These are phyloP conservation scores for Mastacembelus armatus DNA, from an alignment of 2,797 vertebrate genomes.

Conservation along the genomic window DNA sequence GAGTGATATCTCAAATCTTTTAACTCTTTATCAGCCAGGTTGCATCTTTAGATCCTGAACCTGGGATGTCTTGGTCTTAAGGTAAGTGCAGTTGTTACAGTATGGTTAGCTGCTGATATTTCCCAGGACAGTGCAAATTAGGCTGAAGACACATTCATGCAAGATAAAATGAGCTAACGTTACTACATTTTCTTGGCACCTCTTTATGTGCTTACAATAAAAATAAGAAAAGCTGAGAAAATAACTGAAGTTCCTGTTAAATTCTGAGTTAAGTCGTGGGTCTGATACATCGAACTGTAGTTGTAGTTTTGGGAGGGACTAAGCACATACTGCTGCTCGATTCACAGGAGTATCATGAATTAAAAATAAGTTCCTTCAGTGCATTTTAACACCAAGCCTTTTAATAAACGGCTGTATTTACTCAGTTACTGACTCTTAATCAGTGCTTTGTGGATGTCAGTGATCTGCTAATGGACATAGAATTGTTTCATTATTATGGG, in stretches of 20 bases:
- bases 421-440: too few species aligned
- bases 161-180: not conserved
- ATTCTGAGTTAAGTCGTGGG: not conserved
- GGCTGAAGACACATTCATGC: not conserved
- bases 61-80: not conserved
- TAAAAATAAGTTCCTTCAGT: too few species aligned
- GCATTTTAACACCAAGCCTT: too few species aligned
- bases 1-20: conserved; percentile 16
- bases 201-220: too few species aligned
- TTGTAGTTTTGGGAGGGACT: not conserved
- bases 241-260: not conserved
- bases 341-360: too few species aligned
- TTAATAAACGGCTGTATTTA: too few species aligned
- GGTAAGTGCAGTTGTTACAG: conserved; percentile 10
- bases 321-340: too few species aligned
- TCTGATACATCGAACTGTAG: not conserved
- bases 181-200: not conserved
- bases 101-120: not conserved
- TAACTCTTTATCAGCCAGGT: not conserved
- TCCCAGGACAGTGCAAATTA: not conserved
- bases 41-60: not conserved
- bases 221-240: too few species aligned
- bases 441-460: too few species aligned
- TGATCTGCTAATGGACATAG: too few species aligned
- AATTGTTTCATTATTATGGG: too few species aligned